A percentile compares a stretch with the other conserved stretches of the same genome.
Evolutionary conservation across 2,888 invertebrate species (phyloP).

Genomic region (Cheilosia urbana): DNA sequence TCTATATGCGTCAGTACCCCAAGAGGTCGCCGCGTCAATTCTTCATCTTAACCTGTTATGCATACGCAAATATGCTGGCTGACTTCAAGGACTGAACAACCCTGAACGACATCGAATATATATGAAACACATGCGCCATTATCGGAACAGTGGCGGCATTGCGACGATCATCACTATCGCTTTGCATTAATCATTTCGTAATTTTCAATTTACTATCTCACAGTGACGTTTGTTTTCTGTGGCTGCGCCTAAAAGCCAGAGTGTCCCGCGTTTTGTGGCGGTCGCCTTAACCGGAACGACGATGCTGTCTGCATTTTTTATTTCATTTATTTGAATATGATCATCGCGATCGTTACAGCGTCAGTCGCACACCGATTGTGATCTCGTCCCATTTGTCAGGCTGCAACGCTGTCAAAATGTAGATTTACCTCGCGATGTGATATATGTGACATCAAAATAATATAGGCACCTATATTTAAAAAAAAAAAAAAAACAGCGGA

Average conservation of each 20-base stretch:
- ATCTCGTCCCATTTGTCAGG: slow-evolving; percentile 59
- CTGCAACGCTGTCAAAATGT: slow-evolving; percentile 43
- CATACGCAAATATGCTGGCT: slow-evolving; percentile 21
- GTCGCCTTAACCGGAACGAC: slow-evolving; percentile 64
- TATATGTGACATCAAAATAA: slow-evolving; percentile 17
- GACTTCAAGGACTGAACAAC: slow-evolving; percentile 29
- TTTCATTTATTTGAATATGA: slow-evolving; percentile 55
- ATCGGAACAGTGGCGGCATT: slow-evolving; percentile 46
- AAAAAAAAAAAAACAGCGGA: slow-evolving; percentile 6
- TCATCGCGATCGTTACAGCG: slow-evolving; percentile 18
- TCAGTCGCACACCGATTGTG: slow-evolving; percentile 26
- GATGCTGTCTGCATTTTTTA: slow-evolving; percentile 74
- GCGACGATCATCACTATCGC: slow-evolving; percentile 58
- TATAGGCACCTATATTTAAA: no score
- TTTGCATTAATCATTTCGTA: slow-evolving; percentile 73
- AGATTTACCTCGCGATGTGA: slow-evolving; percentile 35
- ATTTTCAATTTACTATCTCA: slow-evolving; percentile 68
- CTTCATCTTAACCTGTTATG: slow-evolving; percentile 35
- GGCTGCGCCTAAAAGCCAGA: slow-evolving; percentile 7
- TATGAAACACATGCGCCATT: slow-evolving; percentile 15
- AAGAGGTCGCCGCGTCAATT: slow-evolving; percentile 3
- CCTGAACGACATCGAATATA: slow-evolving; percentile 6
- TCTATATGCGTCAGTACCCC: slow-evolving; percentile 15
- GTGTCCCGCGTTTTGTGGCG: slow-evolving; percentile 16
- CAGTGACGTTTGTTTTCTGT: slow-evolving; percentile 37